Conservation (phyloP, 2,797 vertebrate genomes). For the Prionace glauca region DNA sequence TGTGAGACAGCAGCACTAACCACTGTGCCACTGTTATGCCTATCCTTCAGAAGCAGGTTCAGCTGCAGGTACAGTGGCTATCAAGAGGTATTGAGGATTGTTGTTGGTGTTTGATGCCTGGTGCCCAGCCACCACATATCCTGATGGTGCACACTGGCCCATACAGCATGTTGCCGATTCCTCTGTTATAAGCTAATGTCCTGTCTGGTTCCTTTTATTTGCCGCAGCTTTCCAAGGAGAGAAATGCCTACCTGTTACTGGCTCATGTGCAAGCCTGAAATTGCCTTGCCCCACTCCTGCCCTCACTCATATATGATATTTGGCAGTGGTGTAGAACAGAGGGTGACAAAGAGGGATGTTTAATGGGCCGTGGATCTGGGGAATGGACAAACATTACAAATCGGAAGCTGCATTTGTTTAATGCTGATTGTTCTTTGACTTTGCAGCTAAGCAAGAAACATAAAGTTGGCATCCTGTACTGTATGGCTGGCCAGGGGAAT, state of each 20-base stretch:
- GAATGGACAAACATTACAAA: neutral
- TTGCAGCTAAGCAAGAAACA: slow-evolving; percentile 80
- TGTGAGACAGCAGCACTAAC: too few relatives aligned
- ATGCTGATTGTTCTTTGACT: neutral
- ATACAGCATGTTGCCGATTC: neutral
- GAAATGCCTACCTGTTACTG: neutral
- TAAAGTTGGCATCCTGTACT: slow-evolving; percentile 91
- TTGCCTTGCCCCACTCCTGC: too few relatives aligned
- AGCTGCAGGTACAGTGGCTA: too few relatives aligned
- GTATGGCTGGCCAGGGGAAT: slow-evolving; percentile 82
- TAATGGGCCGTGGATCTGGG: too few relatives aligned
- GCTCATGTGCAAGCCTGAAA: neutral
- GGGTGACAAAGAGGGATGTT: neutral
- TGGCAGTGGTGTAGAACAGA: neutral
- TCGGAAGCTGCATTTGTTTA: neutral
- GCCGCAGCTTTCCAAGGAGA: neutral
- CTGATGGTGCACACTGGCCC: neutral
- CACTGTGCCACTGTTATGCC: too few relatives aligned
- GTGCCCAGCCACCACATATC: neutral
- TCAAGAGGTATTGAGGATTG: too few relatives aligned
- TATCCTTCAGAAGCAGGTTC: too few relatives aligned
- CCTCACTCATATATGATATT: neutral
- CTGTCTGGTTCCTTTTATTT: neutral
- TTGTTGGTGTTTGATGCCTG: neutral
- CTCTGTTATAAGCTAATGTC: neutral